Conservation (phyloP, 2,113 vertebrate species). For the Toxotes chatareus region DNA sequence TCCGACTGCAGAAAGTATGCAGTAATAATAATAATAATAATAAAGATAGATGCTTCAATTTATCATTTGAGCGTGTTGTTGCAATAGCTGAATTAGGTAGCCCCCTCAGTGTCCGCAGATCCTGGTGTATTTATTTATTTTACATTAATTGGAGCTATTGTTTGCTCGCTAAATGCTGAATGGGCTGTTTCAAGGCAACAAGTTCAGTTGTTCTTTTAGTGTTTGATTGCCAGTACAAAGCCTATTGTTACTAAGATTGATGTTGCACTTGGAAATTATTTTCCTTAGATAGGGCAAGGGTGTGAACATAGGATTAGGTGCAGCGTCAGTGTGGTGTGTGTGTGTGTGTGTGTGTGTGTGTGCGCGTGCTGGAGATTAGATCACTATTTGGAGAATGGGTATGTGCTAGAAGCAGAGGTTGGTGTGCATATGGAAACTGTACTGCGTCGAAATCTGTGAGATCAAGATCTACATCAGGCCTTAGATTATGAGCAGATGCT, state of each 20-base stretch:
- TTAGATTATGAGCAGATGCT: conserved; percentile 13
- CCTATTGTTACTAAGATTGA: conserved; percentile 51
- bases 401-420: neutral
- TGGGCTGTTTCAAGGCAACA: conserved; percentile 52
- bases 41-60: conserved; percentile 45
- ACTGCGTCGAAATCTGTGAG: neutral
- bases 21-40: conserved; percentile 34
- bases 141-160: conserved; percentile 34
- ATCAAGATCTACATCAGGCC: neutral
- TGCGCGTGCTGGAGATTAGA: neutral
- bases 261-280: conserved; percentile 24
- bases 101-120: conserved; percentile 12
- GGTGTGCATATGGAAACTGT: neutral
- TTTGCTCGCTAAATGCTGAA: conserved; percentile 53
- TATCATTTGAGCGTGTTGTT: conserved; percentile 26
- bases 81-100: conserved; percentile 15
- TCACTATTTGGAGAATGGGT: neutral
- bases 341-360: neutral
- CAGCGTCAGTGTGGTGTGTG: neutral
- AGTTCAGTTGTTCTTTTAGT: conserved; percentile 41
- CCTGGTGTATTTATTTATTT: conserved; percentile 37
- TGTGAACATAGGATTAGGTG: neutral
- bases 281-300: neutral
- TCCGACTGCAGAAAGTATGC: conserved; percentile 13
- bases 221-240: conserved; percentile 30